Evolutionary conservation across 2,888 invertebrate genomes (phyloP).

Genomic region (Amaurobius ferox): DNA sequence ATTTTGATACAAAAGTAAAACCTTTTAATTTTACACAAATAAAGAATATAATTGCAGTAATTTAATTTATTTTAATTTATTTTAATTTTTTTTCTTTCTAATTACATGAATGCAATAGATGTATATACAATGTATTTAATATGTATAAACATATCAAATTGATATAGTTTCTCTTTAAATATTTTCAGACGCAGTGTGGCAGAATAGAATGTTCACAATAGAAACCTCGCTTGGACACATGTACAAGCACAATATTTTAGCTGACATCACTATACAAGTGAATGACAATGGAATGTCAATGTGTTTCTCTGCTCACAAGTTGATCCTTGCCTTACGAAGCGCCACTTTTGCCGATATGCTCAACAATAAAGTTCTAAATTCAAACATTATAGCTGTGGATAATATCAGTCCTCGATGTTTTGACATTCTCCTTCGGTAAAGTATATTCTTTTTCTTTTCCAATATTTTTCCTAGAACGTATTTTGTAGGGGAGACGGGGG

Average conservation of each 20-base stretch:
- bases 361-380: not conserved
- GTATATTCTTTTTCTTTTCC: not conserved
- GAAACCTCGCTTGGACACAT: no score
- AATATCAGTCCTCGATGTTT: not conserved
- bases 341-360: slow-evolving; percentile 17
- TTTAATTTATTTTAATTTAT: no score
- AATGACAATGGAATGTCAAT: not conserved
- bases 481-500: not conserved
- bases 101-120: no score
- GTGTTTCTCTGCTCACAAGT: slow-evolving; percentile 20
- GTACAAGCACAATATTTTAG: not conserved
- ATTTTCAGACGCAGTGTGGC: no score
- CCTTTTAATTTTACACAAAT: no score
- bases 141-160: no score
- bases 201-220: no score
- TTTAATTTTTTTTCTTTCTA: no score
- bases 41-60: no score
- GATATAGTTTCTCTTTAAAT: no score
- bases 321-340: slow-evolving; percentile 14
- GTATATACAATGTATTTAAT: no score
- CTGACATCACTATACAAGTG: not conserved
- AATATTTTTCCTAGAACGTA: not conserved
- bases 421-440: slow-evolving; percentile 15
- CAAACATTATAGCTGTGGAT: not conserved
- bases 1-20: no score